phyloP scores from a whole-genome alignment of 1,140 invertebrate genomes.

The Halyomorpha halys region DNA sequence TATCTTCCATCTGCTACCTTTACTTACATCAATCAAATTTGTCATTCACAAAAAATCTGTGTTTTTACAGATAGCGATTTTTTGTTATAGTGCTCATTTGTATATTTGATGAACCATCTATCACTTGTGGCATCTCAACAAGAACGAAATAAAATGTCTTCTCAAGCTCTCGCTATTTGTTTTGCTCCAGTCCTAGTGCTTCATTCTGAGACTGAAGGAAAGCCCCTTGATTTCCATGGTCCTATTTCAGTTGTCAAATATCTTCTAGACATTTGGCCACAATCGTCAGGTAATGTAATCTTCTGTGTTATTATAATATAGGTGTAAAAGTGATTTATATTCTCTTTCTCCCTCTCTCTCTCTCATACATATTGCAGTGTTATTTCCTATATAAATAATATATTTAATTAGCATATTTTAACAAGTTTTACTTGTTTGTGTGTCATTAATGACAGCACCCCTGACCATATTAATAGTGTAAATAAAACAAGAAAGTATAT shows the following conservation, averaged over 20 bases:
- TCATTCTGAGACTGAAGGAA: slow-evolving; percentile 52
- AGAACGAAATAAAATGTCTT: slow-evolving; percentile 91
- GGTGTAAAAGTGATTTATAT: too few relatives aligned
- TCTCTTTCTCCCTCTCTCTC: too few relatives aligned
- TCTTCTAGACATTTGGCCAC: slow-evolving; percentile 84
- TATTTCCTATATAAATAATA: too few relatives aligned
- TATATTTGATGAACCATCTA: slow-evolving; percentile 86
- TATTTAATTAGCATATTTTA: too few relatives aligned
- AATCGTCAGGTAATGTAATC: slow-evolving; percentile 43
- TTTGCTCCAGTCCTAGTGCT: slow-evolving; percentile 90
- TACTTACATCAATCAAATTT: neutral
- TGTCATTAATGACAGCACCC: too few relatives aligned
- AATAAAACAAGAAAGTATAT: too few relatives aligned
- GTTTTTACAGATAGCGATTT: slow-evolving; percentile 20
- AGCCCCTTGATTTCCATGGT: slow-evolving; percentile 71
- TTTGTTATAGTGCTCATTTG: slow-evolving; percentile 66
- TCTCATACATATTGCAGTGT: too few relatives aligned
- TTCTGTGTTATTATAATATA: neutral
- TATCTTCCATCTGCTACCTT: neutral
- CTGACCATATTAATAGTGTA: too few relatives aligned
- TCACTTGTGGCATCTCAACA: slow-evolving; percentile 82
- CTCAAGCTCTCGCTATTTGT: slow-evolving; percentile 82
- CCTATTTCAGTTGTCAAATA: slow-evolving; percentile 88
- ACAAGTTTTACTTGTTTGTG: too few relatives aligned
- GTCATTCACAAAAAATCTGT: too few relatives aligned